Conservation (phyloP, 2,888 invertebrate genomes). For the Asteroscopus sphinx region DNA sequence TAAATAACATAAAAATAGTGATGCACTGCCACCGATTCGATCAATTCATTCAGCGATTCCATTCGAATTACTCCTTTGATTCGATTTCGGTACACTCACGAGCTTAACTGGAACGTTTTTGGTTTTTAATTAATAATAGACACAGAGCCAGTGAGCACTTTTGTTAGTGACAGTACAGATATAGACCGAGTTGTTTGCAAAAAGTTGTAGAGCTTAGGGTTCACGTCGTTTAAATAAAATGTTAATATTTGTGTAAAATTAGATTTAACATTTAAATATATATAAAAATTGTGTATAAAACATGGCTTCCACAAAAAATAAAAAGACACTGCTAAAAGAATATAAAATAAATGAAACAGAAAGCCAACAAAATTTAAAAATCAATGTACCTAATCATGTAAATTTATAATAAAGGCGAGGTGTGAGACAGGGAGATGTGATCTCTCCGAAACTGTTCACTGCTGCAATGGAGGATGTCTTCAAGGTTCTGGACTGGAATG, state of each 20-base stretch:
- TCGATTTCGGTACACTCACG: conserved; percentile 75
- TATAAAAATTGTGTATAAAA: too few relatives aligned
- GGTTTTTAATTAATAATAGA: conserved; percentile 86
- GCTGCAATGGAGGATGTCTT: too few relatives aligned
- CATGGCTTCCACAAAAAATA: too few relatives aligned
- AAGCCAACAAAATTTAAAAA: too few relatives aligned
- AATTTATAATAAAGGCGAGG: too few relatives aligned
- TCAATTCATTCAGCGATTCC: conserved; percentile 73
- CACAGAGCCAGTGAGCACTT: conserved; percentile 60
- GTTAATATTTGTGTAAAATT: not conserved
- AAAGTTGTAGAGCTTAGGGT: conserved; percentile 65
- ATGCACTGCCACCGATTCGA: conserved; percentile 56
- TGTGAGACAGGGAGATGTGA: too few relatives aligned
- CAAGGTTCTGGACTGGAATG: too few relatives aligned
- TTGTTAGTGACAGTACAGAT: conserved; percentile 66
- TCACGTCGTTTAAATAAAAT: conserved; percentile 39
- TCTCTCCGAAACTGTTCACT: too few relatives aligned
- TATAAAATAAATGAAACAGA: too few relatives aligned
- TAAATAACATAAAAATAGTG: conserved; percentile 16
- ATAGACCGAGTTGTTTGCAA: conserved; percentile 60
- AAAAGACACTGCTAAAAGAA: too few relatives aligned
- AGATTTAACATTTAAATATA: too few relatives aligned
- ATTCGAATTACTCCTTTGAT: conserved; percentile 83
- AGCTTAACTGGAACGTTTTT: conserved; percentile 78
- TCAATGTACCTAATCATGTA: too few relatives aligned